These are phyloP conservation scores for Psammodynastes pulverulentus DNA, from an alignment of 2,113 vertebrate species.

Conservation along the genomic window DNA sequence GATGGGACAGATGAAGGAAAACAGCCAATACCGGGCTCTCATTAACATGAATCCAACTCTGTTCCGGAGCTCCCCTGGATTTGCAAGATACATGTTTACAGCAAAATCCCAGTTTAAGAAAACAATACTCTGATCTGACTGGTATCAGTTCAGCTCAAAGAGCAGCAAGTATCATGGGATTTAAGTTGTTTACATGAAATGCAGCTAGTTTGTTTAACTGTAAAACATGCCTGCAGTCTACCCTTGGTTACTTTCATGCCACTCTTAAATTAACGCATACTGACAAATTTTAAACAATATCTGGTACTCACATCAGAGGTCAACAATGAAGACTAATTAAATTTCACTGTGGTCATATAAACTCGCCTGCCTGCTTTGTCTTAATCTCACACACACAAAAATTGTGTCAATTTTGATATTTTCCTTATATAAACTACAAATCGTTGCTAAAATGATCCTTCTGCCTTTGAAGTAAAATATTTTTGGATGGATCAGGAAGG, in stretches of 20 bases:
- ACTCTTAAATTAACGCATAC: neutral
- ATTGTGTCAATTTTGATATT: neutral
- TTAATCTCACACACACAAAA: neutral
- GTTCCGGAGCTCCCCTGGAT: neutral
- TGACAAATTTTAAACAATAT: neutral
- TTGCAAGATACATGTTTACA: neutral
- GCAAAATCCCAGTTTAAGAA: neutral
- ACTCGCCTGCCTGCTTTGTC: neutral
- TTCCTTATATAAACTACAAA: neutral
- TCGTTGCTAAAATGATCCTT: neutral
- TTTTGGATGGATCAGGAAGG: neutral
- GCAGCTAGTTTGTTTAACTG: neutral
- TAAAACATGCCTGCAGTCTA: neutral
- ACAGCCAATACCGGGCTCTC: neutral
- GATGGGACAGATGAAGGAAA: neutral
- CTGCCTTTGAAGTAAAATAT: neutral
- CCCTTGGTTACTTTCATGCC: neutral
- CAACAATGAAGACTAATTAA: neutral
- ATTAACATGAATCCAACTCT: neutral
- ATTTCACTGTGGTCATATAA: neutral
- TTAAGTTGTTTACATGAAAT: neutral
- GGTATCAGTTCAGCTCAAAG: neutral
- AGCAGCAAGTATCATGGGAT: neutral
- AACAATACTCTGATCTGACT: neutral
- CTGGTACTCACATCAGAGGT: neutral